A percentile compares a stretch with the other conserved stretches of the same genome.
Evolutionary conservation across 1,140 invertebrate species (phyloP).

Genomic region (Bombus sylvicola): DNA sequence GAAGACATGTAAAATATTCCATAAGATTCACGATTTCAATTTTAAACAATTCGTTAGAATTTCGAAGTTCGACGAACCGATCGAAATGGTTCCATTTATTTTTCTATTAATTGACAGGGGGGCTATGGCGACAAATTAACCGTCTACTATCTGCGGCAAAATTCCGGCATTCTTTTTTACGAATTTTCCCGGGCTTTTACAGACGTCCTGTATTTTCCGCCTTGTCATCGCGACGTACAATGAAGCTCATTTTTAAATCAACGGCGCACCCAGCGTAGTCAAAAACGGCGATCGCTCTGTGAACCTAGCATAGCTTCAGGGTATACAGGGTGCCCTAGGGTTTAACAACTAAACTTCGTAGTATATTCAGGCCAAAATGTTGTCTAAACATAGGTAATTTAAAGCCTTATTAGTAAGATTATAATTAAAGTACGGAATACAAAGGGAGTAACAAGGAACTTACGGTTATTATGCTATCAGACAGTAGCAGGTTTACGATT

Average conservation of each 20-base stretch:
- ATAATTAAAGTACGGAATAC: too few species aligned
- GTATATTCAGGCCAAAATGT: too few species aligned
- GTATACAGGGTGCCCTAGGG: not conserved
- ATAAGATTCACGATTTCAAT: not conserved
- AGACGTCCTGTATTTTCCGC: not conserved
- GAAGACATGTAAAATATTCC: not conserved
- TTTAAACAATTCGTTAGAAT: not conserved
- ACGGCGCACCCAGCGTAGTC: not conserved
- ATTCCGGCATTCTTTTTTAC: not conserved
- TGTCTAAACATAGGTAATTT: too few species aligned
- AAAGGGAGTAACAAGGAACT: too few species aligned
- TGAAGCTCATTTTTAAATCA: slow-evolving; percentile 38
- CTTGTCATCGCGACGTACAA: slow-evolving; percentile 31
- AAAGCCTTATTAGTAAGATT: too few species aligned
- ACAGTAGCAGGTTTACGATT: too few species aligned
- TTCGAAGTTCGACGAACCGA: too few species aligned
- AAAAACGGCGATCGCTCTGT: not conserved
- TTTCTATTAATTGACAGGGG: not conserved
- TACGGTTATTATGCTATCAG: too few species aligned
- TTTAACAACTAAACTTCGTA: not conserved
- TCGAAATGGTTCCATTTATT: not conserved
- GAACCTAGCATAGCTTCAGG: not conserved
- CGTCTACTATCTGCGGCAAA: not conserved
- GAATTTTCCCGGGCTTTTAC: not conserved
- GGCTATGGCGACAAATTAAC: not conserved